Conservation (phyloP, 2,113 vertebrate species). For the Rhabdomys dilectus region DNA sequence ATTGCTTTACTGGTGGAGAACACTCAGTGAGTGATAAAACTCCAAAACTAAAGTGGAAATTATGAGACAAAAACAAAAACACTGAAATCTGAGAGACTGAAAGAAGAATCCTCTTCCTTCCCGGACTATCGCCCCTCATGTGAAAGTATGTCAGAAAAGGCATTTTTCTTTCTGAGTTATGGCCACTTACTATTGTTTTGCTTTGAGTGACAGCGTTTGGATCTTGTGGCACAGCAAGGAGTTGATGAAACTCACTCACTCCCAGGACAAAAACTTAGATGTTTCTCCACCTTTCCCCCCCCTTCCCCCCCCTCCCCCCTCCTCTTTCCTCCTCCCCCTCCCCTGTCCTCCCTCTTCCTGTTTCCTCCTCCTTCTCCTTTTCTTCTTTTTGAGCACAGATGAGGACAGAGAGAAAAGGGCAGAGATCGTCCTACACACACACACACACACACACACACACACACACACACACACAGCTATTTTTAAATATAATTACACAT, state of each 20-base stretch:
- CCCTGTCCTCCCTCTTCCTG: too few species aligned
- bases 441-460: not conserved
- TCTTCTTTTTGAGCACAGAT: slow-evolving; percentile 10
- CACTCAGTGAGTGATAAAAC: not conserved
- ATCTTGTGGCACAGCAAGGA: not conserved
- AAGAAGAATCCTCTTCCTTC: not conserved
- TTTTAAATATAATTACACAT: slow-evolving; percentile 29
- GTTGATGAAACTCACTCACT: not conserved
- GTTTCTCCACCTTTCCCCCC: not conserved
- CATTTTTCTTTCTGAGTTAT: not conserved
- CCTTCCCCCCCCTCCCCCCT: not conserved
- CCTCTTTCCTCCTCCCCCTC: not conserved
- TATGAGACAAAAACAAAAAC: not conserved
- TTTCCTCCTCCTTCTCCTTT: not conserved
- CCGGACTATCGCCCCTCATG: not conserved
- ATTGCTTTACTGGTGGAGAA: not conserved
- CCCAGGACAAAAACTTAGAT: not conserved
- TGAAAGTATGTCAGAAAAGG: slow-evolving; percentile 17
- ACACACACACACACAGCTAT: not conserved
- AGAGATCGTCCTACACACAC: not conserved
- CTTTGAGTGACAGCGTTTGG: slow-evolving; percentile 19
- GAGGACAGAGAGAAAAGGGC: slow-evolving; percentile 1
- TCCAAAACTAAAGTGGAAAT: slow-evolving; percentile 20
- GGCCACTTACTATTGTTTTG: not conserved
- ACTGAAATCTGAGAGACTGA: not conserved